Evolutionary conservation across 2,113 vertebrate species (phyloP).

Genomic region (Megaceryle torquata): DNA sequence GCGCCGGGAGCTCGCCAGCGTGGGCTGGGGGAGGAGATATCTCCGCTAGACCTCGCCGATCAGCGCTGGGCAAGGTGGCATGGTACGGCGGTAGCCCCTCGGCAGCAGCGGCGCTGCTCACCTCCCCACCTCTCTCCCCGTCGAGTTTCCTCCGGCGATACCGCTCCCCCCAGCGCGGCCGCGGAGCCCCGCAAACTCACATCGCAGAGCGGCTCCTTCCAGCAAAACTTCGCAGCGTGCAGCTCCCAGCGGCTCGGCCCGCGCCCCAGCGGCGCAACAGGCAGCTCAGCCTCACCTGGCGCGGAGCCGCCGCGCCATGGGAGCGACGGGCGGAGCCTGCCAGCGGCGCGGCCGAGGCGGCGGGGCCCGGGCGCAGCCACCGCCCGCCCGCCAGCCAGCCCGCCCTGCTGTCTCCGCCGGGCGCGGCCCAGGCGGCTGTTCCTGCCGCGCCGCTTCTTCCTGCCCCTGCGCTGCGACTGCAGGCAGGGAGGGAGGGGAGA

Average conservation of each 20-base stretch:
- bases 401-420: neutral
- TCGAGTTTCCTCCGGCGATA: neutral
- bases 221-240: slow-evolving; percentile 19
- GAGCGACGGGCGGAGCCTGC: slow-evolving; percentile 4
- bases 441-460: neutral
- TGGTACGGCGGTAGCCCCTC: neutral
- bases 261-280: slow-evolving; percentile 22
- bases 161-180: neutral
- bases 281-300: slow-evolving; percentile 19
- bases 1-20: neutral
- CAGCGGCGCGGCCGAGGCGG: neutral
- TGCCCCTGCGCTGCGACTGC: slow-evolving; percentile 27
- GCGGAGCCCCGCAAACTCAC: neutral
- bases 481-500: neutral
- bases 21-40: neutral
- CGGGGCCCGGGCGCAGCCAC: neutral
- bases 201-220: neutral
- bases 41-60: neutral
- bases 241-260: neutral
- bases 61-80: neutral
- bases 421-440: neutral
- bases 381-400: neutral
- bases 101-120: neutral
- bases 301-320: neutral
- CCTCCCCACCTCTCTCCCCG: neutral